Base-by-base conservation (phyloP, 2,888 invertebrate genomes). In the Macropis europaea region DNA sequence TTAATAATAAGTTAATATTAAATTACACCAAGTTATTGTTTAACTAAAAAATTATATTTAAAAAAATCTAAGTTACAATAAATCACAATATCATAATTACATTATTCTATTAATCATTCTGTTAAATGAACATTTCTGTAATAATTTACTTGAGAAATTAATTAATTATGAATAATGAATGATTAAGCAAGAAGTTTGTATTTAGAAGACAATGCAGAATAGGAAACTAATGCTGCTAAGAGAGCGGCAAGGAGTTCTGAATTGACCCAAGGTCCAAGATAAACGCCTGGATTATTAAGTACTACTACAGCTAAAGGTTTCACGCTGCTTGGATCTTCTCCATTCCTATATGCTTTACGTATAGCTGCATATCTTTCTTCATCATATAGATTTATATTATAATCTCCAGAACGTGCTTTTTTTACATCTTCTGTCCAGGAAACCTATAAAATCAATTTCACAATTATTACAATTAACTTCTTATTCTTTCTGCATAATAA, bases 371-470 rank as follows among this genome's bases (percentile, higher is more conserved):
- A 98, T 67, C 97, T 96, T 87, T 99, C 98, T 91, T 99, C 98
- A 82, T 98, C 97, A 84, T 95, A 95, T 17, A 99, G 91, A 72
- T 95, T 94, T 50, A 99, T 92, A 64, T 93, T 92, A 82, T 96
- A 95, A 48, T 94, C 94, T 26, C 97, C 98, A 47, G 96, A 94
- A 60, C 94, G 93, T 0, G 97, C 95, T 82, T 95, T 94, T 48
- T 95, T 94, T 24, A 95, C 93, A 74, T 98, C 98, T 87, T 97
- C 97, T 7, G 95, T 96, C 97, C 98, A 98, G 80, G 98, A 98
- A 22, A 99, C 95, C 96, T 97, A 88, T n/a, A 57, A 50, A 28
- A 61, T 17, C 4, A 2, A 13, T 26, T 60, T 42, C 2, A 3
- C n/a, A 26, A 0, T 0, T 11, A 15, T 17, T 19, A 22, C 2